Base-by-base conservation (phyloP, 2,113 vertebrate species). In the Strix uralensis region DNA sequence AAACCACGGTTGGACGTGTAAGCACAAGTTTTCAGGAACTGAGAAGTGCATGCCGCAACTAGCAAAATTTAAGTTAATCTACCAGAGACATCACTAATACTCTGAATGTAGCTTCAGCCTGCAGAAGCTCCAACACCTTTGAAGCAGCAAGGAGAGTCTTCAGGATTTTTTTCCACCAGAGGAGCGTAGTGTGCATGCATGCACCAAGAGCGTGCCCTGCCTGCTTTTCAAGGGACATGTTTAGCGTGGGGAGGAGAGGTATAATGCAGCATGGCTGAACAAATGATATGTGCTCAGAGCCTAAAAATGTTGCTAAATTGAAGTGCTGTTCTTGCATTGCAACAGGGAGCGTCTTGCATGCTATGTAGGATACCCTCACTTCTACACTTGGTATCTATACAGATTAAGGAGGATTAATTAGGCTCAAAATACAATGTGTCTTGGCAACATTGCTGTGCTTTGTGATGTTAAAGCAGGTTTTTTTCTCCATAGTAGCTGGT, bases 381-480 rank as follows among this genome's bases (percentile, higher is more conserved):
- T 94, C 75, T 80, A 16, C 40, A 3, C 65, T 85, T 78, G 65
- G n/a, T 94, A 67, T 86, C 94, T 84, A 5, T 61, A 80, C 65
- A 94, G 77, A 91, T 86, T 95, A 86, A 80, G 71, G 54, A 58
- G 84, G 36, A 90, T 92, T 95, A 96, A 95, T 95, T 97, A 91
- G 52, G 40, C 91, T 96, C 84, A 89, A 94, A 96, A 95, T 90
- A 63, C 74, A 80, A 4, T 71, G 49, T 75, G 75, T 62, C 74
- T 88, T 92, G 81, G 72, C 88, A 80, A 54, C 32, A n/a, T 80
- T 86, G 44, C 66, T 74, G 62, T 61, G 65, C 49, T 94, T 87
- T 93, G 77, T 94, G 80, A 51, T 81, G 63, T 85, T 86, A 87
- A 93, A 95, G 47, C 79, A 91, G 57, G 38, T 49, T 27, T 69